phyloP scores from a whole-genome alignment of 2,888 invertebrate species.

The Arge pagana region DNA sequence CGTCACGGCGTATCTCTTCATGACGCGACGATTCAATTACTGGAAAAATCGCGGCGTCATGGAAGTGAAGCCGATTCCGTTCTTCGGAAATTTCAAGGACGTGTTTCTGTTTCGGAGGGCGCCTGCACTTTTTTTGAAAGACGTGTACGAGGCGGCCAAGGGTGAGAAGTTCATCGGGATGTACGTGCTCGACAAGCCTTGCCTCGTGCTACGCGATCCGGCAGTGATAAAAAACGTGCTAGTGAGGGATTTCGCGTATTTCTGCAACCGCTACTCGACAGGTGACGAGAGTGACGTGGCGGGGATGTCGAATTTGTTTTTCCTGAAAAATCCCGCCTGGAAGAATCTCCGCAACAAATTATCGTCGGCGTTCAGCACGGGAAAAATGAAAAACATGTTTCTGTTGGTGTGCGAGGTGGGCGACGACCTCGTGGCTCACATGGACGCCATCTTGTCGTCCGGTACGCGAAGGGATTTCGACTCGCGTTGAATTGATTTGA shows the following conservation, averaged over 20 bases:
- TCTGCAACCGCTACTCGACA: slow-evolving; percentile 59
- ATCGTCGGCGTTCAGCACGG: slow-evolving; percentile 61
- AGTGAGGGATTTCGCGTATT: slow-evolving; percentile 56
- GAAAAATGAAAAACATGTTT: slow-evolving; percentile 63
- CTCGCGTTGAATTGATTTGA: neutral
- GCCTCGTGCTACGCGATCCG: slow-evolving; percentile 58
- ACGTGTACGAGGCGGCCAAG: slow-evolving; percentile 47
- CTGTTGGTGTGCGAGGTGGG: slow-evolving; percentile 59
- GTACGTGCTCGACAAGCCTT: slow-evolving; percentile 61
- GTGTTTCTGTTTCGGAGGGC: slow-evolving; percentile 57
- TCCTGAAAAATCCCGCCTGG: slow-evolving; percentile 62
- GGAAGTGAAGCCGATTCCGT: slow-evolving; percentile 60
- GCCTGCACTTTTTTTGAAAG: slow-evolving; percentile 58
- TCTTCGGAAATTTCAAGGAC: slow-evolving; percentile 62
- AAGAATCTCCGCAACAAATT: slow-evolving; percentile 60
- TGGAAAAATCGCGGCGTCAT: slow-evolving; percentile 59
- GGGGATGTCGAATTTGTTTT: slow-evolving; percentile 59
- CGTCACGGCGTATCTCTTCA: neutral
- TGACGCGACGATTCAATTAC: slow-evolving; percentile 37
- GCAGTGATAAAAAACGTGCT: slow-evolving; percentile 58
- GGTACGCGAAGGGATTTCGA: neutral
- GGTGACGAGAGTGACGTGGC: slow-evolving; percentile 60
- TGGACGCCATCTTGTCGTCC: slow-evolving; percentile 36
- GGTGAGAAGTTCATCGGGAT: slow-evolving; percentile 56
- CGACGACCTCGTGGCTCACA: slow-evolving; percentile 51